Conservation (phyloP, 2,888 invertebrate species). For the Nezara viridula region DNA sequence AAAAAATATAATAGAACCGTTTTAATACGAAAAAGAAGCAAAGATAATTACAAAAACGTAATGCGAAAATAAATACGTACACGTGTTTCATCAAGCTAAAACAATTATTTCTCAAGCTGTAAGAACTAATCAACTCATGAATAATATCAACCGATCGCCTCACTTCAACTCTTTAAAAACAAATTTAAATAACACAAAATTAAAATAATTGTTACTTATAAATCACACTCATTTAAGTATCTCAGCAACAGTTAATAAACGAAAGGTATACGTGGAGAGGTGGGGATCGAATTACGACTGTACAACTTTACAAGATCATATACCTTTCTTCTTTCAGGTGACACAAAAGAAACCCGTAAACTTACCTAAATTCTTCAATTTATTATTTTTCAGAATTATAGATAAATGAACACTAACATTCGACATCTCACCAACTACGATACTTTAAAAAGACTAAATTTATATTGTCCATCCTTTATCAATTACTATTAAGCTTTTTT, state of each 20-base stretch:
- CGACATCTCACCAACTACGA: neutral
- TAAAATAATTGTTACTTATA: neutral
- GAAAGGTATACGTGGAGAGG: constrained; percentile 37
- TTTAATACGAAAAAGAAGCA: neutral
- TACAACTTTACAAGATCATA: constrained; percentile 15
- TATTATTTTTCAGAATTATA: neutral
- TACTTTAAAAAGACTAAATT: constrained; percentile 26
- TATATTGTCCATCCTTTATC: neutral
- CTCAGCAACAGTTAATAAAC: neutral
- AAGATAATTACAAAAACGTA: neutral
- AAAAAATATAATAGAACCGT: neutral
- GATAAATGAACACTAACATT: neutral
- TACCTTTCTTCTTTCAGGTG: neutral
- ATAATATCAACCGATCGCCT: neutral
- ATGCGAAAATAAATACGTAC: neutral
- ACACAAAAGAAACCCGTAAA: constrained; percentile 10
- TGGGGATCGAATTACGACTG: neutral
- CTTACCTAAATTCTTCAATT: neutral
- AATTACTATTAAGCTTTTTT: neutral
- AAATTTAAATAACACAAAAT: constrained; percentile 13
- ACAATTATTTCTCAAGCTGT: neutral
- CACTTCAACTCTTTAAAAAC: neutral
- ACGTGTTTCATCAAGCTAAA: neutral
- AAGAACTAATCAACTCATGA: neutral
- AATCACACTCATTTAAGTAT: constrained; percentile 48